phyloP scores from a whole-genome alignment of 2,888 invertebrate genomes.

The Tenthredo scrophulariae region DNA sequence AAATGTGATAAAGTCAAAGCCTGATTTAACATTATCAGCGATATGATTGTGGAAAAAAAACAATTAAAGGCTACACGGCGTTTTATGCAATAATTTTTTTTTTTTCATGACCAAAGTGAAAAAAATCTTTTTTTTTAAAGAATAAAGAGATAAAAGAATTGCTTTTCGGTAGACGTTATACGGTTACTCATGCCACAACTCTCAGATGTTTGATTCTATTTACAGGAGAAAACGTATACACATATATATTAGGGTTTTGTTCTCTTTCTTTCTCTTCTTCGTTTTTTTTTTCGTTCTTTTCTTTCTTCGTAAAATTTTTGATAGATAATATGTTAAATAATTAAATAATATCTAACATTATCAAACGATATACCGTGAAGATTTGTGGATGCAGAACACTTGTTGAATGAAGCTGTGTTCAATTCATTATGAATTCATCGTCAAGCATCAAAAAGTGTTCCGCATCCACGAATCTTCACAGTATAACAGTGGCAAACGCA shows the following conservation, averaged over 20 bases:
- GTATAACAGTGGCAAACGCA: constrained; percentile 27
- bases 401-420: no score
- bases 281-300: neutral
- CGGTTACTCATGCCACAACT: neutral
- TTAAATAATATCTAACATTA: constrained; percentile 36
- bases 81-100: neutral
- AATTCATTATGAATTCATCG: no score
- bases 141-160: neutral
- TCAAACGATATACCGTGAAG: constrained; percentile 27
- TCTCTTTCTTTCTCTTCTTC: neutral
- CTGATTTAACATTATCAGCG: no score
- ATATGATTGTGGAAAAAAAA: neutral
- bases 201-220: neutral
- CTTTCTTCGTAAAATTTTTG: neutral
- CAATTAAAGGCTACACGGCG: neutral
- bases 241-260: neutral
- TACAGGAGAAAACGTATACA: neutral
- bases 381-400: no score
- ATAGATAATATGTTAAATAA: constrained; percentile 38
- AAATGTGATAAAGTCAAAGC: neutral
- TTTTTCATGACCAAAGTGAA: no score
- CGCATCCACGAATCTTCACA: no score
- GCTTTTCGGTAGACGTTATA: neutral
- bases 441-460: no score
- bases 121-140: no score